These are phyloP conservation scores for Acanthosepion esculentum DNA, from an alignment of 2,888 invertebrate species.

Conservation along the genomic window DNA sequence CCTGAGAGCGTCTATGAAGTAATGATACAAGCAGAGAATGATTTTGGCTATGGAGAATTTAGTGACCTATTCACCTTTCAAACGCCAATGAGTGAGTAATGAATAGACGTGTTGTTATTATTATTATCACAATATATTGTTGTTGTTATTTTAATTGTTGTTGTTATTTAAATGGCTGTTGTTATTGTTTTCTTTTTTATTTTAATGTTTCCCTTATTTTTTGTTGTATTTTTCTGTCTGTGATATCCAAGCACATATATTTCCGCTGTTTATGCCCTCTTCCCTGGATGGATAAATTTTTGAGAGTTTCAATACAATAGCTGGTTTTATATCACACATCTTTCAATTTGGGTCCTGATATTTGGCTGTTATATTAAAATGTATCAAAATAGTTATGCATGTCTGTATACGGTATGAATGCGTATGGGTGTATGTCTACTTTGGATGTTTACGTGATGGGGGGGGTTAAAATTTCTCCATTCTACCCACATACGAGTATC, in stretches of 20 bases:
- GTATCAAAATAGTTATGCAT: background rate
- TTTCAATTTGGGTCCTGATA: too few relatives aligned
- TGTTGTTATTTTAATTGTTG: background rate
- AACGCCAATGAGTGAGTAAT: conserved; percentile 38
- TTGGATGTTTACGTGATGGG: background rate
- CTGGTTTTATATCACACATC: too few relatives aligned
- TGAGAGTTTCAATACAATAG: too few relatives aligned
- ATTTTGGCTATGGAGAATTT: conserved; percentile 37
- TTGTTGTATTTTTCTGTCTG: background rate
- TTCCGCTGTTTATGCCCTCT: background rate
- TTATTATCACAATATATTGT: background rate
- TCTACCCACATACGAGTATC: too few relatives aligned
- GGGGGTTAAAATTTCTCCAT: too few relatives aligned
- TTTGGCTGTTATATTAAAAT: too few relatives aligned
- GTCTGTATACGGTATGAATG: background rate
- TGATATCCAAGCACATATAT: too few relatives aligned
- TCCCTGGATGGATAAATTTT: background rate
- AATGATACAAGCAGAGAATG: conserved; percentile 24
- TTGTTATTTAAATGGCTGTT: background rate
- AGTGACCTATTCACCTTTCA: conserved; percentile 24
- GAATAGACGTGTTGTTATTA: background rate
- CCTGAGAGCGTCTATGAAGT: background rate
- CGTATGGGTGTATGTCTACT: background rate
- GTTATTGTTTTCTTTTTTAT: background rate
- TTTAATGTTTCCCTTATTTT: background rate